phyloP scores from a whole-genome alignment of 2,797 vertebrate species.

The Fistularia tabacaria region DNA sequence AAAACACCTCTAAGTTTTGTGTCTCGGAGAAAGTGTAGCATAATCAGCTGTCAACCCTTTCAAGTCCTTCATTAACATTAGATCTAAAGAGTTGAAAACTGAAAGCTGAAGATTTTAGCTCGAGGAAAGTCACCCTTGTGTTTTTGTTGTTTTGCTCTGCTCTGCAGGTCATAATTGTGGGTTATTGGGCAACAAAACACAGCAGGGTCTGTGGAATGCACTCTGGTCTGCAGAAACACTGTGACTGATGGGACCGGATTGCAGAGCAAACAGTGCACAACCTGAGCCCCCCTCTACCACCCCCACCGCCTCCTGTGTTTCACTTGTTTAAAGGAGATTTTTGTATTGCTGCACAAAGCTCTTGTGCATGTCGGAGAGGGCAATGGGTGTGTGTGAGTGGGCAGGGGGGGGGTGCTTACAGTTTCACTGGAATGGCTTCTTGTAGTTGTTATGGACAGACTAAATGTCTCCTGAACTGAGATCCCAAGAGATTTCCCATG shows the following conservation, averaged over 20 bases:
- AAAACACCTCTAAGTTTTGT: too few species aligned
- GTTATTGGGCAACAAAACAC: slow-evolving; percentile 64
- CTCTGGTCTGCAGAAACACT: slow-evolving; percentile 48
- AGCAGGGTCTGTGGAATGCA: slow-evolving; percentile 72
- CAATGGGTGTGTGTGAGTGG: too few species aligned
- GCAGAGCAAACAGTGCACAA: slow-evolving; percentile 5
- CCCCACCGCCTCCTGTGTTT: slow-evolving; percentile 13
- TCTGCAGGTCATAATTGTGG: slow-evolving; percentile 30
- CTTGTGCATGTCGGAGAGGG: slow-evolving; percentile 4
- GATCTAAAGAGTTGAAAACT: too few species aligned
- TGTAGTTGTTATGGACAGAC: slow-evolving; percentile 5
- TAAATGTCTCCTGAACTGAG: neutral
- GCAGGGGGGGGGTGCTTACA: neutral
- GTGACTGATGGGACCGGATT: slow-evolving; percentile 49
- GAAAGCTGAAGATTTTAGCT: too few species aligned
- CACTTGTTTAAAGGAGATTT: slow-evolving; percentile 38
- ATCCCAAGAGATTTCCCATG: neutral
- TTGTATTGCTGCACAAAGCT: slow-evolving; percentile 14
- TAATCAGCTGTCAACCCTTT: too few species aligned
- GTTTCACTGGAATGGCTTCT: slow-evolving; percentile 18
- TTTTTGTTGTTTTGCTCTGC: slow-evolving; percentile 20
- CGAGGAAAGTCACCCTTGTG: neutral
- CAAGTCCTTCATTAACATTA: too few species aligned
- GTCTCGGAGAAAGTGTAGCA: too few species aligned
- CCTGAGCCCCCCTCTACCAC: neutral